Evolutionary conservation across 2,113 vertebrate genomes (phyloP).

Genomic region (Emberiza fucata): DNA sequence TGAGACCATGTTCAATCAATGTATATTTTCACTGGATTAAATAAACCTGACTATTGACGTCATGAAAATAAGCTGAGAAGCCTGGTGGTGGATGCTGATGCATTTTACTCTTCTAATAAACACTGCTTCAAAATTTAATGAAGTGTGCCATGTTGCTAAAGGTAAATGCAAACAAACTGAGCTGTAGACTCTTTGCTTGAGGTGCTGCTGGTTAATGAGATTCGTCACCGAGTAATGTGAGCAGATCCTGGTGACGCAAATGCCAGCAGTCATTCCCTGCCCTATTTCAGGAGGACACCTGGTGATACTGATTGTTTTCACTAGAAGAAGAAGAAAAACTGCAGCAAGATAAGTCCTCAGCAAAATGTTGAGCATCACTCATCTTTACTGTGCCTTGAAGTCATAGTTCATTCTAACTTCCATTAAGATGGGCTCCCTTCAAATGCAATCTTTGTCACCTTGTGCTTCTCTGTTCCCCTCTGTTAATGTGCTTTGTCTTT

Average conservation of each 20-base stretch:
- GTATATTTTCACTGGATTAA: constrained; percentile 58
- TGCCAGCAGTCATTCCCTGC: background rate
- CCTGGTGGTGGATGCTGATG: background rate
- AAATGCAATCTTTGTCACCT: background rate
- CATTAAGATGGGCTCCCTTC: background rate
- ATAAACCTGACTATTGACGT: constrained; percentile 21
- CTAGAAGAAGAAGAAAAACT: background rate
- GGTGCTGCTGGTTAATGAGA: background rate
- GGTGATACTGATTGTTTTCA: background rate
- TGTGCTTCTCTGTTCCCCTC: background rate
- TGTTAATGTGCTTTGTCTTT: background rate
- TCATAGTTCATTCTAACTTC: background rate
- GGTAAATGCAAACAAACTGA: constrained; percentile 22
- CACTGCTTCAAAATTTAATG: background rate
- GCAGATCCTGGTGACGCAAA: constrained; percentile 12
- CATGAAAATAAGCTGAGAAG: constrained; percentile 35
- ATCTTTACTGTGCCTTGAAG: background rate
- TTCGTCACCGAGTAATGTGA: background rate
- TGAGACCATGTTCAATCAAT: background rate
- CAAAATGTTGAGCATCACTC: background rate
- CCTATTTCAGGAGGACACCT: background rate
- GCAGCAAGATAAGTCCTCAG: background rate
- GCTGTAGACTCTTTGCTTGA: background rate
- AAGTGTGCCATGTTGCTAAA: background rate
- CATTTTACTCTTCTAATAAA: background rate